Conservation (phyloP, 2,113 vertebrate species). For the Hymenochirus boettgeri region DNA sequence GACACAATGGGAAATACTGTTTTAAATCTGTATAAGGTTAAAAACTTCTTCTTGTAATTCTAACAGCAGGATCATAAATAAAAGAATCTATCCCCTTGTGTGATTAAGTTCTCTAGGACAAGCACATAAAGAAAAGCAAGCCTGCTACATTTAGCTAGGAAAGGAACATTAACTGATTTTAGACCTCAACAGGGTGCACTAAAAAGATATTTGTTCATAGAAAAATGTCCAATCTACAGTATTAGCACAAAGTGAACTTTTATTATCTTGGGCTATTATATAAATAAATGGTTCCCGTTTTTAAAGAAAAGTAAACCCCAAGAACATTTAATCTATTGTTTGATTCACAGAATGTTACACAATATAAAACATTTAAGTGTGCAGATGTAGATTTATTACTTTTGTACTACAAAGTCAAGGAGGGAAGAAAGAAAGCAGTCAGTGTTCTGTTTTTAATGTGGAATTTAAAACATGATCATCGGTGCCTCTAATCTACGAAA, state of each 20-base stretch:
- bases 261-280: background rate
- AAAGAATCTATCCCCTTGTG: constrained; percentile 8
- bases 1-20: too few species aligned
- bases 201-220: constrained; percentile 2
- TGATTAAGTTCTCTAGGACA: constrained; percentile 5
- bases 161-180: constrained; percentile 5
- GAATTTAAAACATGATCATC: too few species aligned
- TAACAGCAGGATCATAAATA: constrained; percentile 16
- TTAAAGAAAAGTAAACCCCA: too few species aligned
- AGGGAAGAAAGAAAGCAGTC: too few species aligned
- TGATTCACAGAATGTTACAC: too few species aligned
- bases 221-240: background rate
- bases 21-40: too few species aligned
- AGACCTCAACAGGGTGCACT: constrained; percentile 5
- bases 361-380: too few species aligned
- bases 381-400: too few species aligned
- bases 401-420: too few species aligned
- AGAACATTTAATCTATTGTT: too few species aligned
- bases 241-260: background rate
- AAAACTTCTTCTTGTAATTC: background rate
- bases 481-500: too few species aligned
- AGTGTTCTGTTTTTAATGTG: too few species aligned
- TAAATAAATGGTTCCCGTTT: background rate
- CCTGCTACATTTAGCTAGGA: background rate
- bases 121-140: constrained; percentile 9